Base-by-base conservation (phyloP, 30 jellyfish, hydroid and myxozoan species). In the Morbakka virulenta region DNA sequence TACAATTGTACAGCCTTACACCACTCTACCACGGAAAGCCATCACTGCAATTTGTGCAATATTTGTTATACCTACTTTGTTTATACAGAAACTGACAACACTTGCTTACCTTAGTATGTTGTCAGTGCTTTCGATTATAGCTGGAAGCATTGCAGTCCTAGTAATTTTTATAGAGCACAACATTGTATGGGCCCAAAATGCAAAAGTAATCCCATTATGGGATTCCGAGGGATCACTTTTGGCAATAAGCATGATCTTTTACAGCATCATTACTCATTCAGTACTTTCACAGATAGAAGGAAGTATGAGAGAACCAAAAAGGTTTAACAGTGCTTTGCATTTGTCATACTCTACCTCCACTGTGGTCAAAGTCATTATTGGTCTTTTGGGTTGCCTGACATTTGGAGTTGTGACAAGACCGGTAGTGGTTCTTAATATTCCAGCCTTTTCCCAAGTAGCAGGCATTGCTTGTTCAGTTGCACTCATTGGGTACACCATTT, bases 281-380 rank as follows among this genome's bases (percentile, higher is more conserved):
- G 74, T 82, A 1, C 22, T 77, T 1, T 95, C 97, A 22, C 91
- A 82, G 41, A 77, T 83, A 3, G 97, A 88, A 71, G 94, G 87
- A 22, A 71, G 87, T 57, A 81, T 88, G 95, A 52, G 78, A 29
- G 61, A 81, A 26, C 90, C 95, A 20, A 71, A 47, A 41, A 67
- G 82, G 36, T 35, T 67, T 29, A 50, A 24, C 20, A 48, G 35
- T 21, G 92, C 85, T 4, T 21, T 88, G n/a, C 74, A 67, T 52
- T 52, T 33, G 30, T 81, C 97, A 32, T 81, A 35, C 52, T 61
- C 53, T 3, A 28, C 53, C 13, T 36, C 97, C 13, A 76, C 95
- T 1, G 41, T 74, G 52, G 33, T 67, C 69, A 88, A 88, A 61
- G 28, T 76, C 25, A n/a, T 74, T 13, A 68, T 72, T 31, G 95